Evolutionary conservation across 2,888 invertebrate species (phyloP).

Genomic region (Ptychoptera contaminata): DNA sequence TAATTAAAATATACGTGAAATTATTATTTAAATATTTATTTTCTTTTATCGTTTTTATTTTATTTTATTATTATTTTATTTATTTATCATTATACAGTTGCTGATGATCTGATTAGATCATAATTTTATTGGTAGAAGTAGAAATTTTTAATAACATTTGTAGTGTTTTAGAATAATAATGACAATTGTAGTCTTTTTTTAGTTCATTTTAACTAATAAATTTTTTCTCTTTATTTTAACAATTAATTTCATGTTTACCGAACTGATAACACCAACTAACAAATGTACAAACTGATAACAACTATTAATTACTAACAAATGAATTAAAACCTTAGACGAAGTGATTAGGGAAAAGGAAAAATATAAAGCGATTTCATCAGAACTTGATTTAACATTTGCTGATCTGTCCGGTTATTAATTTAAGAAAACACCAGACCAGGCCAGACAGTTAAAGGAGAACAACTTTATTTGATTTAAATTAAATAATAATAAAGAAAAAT

Average conservation of each 20-base stretch:
- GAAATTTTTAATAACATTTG: no score
- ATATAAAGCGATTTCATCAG: constrained; percentile 95
- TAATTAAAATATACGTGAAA: constrained; percentile 8
- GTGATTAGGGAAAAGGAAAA: constrained; percentile 84
- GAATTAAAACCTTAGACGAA: constrained; percentile 51
- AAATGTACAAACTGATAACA: not conserved
- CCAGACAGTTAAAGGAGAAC: no score
- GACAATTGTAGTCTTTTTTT: no score
- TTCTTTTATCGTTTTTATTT: constrained; percentile 7
- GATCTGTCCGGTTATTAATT: constrained; percentile 44
- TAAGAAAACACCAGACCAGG: no score
- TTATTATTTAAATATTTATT: constrained; percentile 3
- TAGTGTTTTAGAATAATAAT: no score
- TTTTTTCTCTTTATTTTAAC: no score
- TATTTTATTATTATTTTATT: constrained; percentile 14
- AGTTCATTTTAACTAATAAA: no score
- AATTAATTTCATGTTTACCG: no score
- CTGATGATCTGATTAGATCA: no score
- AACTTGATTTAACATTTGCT: constrained; percentile 92
- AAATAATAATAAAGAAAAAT: no score
- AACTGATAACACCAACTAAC: not conserved
- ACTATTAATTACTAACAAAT: constrained; percentile 9
- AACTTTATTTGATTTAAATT: no score
- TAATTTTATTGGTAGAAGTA: no score
- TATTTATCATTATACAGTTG: constrained; percentile 10